Percentiles rank a stretch among this genome's conserved stretches.
Evolutionary conservation across 2,797 vertebrate genomes (phyloP).

Genomic region (Selene dorsalis): DNA sequence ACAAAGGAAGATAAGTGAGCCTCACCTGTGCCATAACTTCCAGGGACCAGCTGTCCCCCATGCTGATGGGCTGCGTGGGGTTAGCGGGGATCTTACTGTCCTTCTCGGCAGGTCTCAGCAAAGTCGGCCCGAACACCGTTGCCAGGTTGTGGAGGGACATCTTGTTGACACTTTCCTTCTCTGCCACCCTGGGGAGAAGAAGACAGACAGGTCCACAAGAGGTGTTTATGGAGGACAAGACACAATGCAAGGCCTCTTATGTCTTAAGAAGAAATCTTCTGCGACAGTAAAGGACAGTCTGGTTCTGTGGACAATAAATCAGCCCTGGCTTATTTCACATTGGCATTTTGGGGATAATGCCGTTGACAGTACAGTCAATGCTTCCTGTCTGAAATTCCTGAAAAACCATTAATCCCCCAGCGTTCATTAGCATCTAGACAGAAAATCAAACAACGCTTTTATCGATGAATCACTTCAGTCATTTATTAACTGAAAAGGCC

Average conservation of each 20-base stretch:
- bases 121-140: conserved; percentile 96
- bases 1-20: background rate
- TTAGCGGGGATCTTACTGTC: conserved; percentile 96
- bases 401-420: background rate
- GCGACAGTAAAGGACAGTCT: background rate
- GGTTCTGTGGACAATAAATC: background rate
- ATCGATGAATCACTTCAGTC: background rate
- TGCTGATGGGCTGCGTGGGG: conserved; percentile 95
- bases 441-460: background rate
- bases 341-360: background rate
- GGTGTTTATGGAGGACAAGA: background rate
- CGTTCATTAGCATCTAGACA: background rate
- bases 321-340: background rate
- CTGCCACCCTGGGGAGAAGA: conserved; percentile 88
- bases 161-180: conserved; percentile 95
- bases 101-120: conserved; percentile 96
- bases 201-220: conserved; percentile 15
- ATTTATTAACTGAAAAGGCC: background rate
- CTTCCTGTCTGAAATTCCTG: background rate
- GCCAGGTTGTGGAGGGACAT: conserved; percentile 99
- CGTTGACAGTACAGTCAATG: background rate
- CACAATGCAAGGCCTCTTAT: background rate
- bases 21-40: conserved; percentile 99
- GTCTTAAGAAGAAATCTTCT: background rate
- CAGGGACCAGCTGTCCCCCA: conserved; percentile 99